Evolutionary conservation across 1,140 invertebrate species (phyloP).

Genomic region (Hylaeus volcanicus): DNA sequence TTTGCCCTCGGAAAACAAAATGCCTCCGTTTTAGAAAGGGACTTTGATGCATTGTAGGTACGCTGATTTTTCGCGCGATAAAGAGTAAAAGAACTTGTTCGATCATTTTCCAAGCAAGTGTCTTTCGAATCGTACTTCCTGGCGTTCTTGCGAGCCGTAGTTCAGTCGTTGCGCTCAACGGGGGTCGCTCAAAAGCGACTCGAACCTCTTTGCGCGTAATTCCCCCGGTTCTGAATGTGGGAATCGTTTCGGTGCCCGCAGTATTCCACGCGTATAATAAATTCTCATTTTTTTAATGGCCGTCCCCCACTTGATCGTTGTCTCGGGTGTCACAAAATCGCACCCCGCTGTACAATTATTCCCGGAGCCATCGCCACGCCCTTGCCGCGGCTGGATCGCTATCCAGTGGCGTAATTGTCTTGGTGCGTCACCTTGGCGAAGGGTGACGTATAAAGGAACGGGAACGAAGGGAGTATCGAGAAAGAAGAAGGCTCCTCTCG

Average conservation of each 20-base stretch:
- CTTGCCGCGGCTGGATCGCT: conserved; percentile 37
- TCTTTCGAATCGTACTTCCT: no score
- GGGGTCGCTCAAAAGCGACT: neutral
- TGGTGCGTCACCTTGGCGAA: neutral
- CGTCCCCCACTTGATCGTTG: conserved; percentile 49
- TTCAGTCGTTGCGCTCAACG: neutral
- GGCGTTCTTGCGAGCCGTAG: neutral
- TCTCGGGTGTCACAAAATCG: conserved; percentile 49
- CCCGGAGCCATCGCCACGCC: conserved; percentile 23
- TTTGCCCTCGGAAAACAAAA: no score
- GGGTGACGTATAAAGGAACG: conserved; percentile 20
- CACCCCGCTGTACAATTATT: conserved; percentile 44
- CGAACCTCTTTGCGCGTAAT: neutral
- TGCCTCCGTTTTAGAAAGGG: no score
- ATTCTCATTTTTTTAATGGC: conserved; percentile 59
- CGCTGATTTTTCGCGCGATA: no score
- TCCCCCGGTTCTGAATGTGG: no score
- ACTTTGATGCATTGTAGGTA: no score
- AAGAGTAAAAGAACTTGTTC: no score
- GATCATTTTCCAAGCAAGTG: no score
- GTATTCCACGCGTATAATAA: conserved; percentile 31
- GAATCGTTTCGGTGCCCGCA: neutral
- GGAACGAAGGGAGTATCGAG: neutral
- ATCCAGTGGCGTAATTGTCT: conserved; percentile 41
- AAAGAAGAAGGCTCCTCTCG: no score